phyloP scores from a whole-genome alignment of 2,113 vertebrate species.

The Limnothrissa miodon region DNA sequence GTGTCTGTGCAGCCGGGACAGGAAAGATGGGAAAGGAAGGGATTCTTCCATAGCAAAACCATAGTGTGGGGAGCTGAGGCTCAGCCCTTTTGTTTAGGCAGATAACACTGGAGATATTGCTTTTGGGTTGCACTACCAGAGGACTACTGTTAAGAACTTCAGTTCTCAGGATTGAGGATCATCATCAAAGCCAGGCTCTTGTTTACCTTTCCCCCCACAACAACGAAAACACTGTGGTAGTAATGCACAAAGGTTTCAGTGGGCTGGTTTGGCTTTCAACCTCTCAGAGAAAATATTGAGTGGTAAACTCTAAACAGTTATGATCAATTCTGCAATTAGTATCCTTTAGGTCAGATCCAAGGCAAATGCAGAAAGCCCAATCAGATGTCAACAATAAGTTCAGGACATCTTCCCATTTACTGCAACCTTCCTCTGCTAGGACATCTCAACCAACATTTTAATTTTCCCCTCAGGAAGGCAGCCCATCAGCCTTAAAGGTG shows the following conservation, averaged over 20 bases:
- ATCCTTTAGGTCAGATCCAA: background rate
- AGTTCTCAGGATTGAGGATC: background rate
- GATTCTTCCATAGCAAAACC: constrained; percentile 52
- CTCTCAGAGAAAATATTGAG: background rate
- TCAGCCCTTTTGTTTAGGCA: constrained; percentile 23
- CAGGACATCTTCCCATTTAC: background rate
- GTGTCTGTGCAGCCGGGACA: constrained; percentile 52
- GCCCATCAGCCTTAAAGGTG: background rate
- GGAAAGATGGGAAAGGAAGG: constrained; percentile 60
- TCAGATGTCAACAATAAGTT: background rate
- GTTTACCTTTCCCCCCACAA: background rate
- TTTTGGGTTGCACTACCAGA: background rate
- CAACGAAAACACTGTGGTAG: background rate
- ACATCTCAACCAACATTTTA: background rate
- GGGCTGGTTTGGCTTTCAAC: background rate
- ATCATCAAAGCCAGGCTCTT: background rate
- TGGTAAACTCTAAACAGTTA: background rate
- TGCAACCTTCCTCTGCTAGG: background rate
- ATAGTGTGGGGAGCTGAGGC: constrained; percentile 29
- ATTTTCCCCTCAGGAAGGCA: background rate
- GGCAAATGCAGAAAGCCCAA: background rate
- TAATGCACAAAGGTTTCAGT: background rate
- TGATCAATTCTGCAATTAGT: background rate
- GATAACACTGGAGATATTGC: constrained; percentile 17
- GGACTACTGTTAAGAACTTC: background rate